These are phyloP conservation scores for Mamestra brassicae DNA, from an alignment of 2,888 invertebrate genomes.

Conservation along the genomic window DNA sequence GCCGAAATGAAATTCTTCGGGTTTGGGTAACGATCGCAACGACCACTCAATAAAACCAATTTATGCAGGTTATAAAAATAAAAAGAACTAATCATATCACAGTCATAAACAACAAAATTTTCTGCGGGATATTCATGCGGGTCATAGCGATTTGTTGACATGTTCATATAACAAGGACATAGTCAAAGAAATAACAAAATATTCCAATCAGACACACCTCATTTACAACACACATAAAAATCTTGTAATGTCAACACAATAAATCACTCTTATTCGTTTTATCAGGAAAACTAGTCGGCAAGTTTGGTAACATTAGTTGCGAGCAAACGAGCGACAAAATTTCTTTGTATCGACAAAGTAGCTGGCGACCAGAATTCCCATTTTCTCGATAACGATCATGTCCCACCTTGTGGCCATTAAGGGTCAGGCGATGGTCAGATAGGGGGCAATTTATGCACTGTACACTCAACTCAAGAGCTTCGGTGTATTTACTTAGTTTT, in stretches of 20 bases:
- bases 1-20: background rate
- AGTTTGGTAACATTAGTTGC: conserved; percentile 73
- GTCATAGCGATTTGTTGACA: conserved; percentile 1
- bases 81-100: background rate
- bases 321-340: conserved; percentile 83
- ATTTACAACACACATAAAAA: conserved; percentile 55
- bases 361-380: conserved; percentile 81
- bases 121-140: background rate
- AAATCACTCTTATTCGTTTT: conserved; percentile 68
- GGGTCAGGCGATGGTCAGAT: conserved; percentile 88
- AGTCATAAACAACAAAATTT: conserved; percentile 18
- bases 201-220: conserved; percentile 47
- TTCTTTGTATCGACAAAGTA: conserved; percentile 86
- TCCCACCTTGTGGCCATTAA: conserved; percentile 88
- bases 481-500: conserved; percentile 84
- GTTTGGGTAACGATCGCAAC: background rate
- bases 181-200: conserved; percentile 38
- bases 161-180: conserved; percentile 9
- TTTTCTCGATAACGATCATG: conserved; percentile 87
- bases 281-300: conserved; percentile 64
- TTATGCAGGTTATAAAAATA: conserved; percentile 14
- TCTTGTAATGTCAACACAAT: conserved; percentile 65
- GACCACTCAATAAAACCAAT: conserved; percentile 7
- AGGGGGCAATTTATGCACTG: conserved; percentile 88
- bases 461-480: conserved; percentile 84